Percentiles rank a stretch among this genome's conserved stretches.
phyloP scores from a whole-genome alignment of 2,888 invertebrate species.

The Altica lythri region DNA sequence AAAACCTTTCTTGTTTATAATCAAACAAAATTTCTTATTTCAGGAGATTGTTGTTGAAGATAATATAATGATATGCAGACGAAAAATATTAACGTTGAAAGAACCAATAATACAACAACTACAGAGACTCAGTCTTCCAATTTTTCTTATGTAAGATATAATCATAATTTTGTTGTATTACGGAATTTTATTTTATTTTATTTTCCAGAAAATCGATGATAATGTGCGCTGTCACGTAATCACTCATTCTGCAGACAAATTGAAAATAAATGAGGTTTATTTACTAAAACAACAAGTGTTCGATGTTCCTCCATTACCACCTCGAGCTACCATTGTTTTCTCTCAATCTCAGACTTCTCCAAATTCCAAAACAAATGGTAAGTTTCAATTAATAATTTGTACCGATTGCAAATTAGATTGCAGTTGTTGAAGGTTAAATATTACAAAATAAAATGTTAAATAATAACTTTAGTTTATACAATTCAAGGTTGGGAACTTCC shows the following conservation, averaged over 20 bases:
- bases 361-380: slow-evolving; percentile 5
- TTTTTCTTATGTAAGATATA: too few relatives aligned
- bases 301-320: slow-evolving; percentile 51
- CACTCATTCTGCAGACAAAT: slow-evolving; percentile 12
- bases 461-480: too few relatives aligned
- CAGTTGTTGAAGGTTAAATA: too few relatives aligned
- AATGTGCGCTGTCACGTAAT: slow-evolving; percentile 25
- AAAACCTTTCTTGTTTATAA: too few relatives aligned
- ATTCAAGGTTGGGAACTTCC: too few relatives aligned
- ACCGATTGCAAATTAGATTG: too few relatives aligned
- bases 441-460: too few relatives aligned
- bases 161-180: not conserved
- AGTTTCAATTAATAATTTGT: too few relatives aligned
- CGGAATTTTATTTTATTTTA: too few relatives aligned
- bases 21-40: slow-evolving; percentile 9
- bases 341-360: not conserved
- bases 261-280: slow-evolving; percentile 20
- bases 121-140: too few relatives aligned
- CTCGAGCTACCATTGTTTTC: slow-evolving; percentile 35
- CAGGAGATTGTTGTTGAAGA: not conserved
- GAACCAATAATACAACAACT: slow-evolving; percentile 53
- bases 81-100: slow-evolving; percentile 65
- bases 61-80: slow-evolving; percentile 61
- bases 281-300: slow-evolving; percentile 22
- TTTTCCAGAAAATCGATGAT: slow-evolving; percentile 40